Evolutionary conservation across 2,888 invertebrate genomes (phyloP).

Genomic region (Cataglyphis albicans): DNA sequence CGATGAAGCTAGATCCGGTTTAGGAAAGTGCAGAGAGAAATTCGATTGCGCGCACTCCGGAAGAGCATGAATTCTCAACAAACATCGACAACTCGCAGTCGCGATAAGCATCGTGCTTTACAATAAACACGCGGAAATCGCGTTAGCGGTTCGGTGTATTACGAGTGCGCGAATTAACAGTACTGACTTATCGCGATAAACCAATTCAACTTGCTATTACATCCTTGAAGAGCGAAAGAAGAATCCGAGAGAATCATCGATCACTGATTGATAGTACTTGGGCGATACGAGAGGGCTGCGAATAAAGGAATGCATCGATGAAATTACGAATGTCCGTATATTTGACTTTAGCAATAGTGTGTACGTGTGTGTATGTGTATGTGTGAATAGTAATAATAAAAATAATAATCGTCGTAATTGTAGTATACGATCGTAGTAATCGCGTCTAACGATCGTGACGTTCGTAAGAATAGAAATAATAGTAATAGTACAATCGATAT

Average conservation of each 20-base stretch:
- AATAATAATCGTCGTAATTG: conserved; percentile 77
- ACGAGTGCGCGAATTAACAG: conserved; percentile 8
- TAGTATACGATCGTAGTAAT: conserved; percentile 71
- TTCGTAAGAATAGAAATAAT: conserved; percentile 69
- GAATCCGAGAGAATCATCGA: conserved; percentile 8
- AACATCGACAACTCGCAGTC: conserved; percentile 44
- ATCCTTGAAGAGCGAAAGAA: conserved; percentile 20
- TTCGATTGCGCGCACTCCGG: conserved; percentile 41
- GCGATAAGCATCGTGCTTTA: conserved; percentile 40
- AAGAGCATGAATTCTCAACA: conserved; percentile 51
- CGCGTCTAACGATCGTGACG: conserved; percentile 72
- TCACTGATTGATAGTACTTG: neutral
- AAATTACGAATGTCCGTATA: conserved; percentile 81
- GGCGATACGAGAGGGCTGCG: neutral
- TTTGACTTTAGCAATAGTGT: conserved; percentile 79
- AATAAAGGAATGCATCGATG: conserved; percentile 26
- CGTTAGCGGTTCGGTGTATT: conserved; percentile 32
- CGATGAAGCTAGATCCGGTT: conserved; percentile 52
- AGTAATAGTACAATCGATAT: conserved; percentile 70
- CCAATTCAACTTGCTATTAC: conserved; percentile 7
- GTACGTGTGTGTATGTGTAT: neutral
- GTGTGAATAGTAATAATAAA: conserved; percentile 77
- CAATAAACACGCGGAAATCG: conserved; percentile 9
- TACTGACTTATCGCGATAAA: conserved; percentile 2
- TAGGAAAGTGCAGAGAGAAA: conserved; percentile 22